These are phyloP conservation scores for Heteractis magnifica DNA, from an alignment of 92 coral and sea anemone genomes.

Conservation along the genomic window DNA sequence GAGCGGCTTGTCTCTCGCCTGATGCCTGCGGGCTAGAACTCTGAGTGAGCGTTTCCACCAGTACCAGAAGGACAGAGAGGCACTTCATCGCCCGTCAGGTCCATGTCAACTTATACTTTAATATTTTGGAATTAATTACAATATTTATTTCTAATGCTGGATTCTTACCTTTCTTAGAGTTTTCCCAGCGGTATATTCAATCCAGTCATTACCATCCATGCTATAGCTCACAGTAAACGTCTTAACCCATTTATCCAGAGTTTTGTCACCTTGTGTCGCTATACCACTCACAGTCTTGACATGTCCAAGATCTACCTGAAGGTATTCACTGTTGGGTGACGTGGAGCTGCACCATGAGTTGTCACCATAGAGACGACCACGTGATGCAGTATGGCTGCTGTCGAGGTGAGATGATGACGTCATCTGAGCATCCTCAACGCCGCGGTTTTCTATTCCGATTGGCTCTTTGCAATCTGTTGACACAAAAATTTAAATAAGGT, in stretches of 20 bases:
- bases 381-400: constrained; percentile 6
- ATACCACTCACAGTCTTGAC: constrained; percentile 12
- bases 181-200: background rate
- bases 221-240: background rate
- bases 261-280: constrained; percentile 13
- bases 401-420: constrained; percentile 15
- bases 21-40: too few relatives aligned
- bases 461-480: constrained; percentile 18
- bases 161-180: background rate
- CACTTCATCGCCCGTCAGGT: too few relatives aligned
- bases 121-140: too few relatives aligned
- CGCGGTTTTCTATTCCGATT: constrained; percentile 21
- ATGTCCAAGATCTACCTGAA: constrained; percentile 11
- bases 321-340: background rate
- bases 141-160: background rate
- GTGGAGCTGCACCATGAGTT: constrained; percentile 13
- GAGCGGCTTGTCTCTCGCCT: too few relatives aligned
- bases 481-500: background rate
- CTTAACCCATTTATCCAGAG: constrained; percentile 4
- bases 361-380: constrained; percentile 21
- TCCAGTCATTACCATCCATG: background rate
- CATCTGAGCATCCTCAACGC: constrained; percentile 5
- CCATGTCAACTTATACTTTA: too few relatives aligned
- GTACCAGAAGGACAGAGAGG: too few relatives aligned
- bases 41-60: too few relatives aligned